Evolutionary conservation across 1,140 invertebrate genomes (phyloP).

Genomic region (Drosophila chauvacae): DNA sequence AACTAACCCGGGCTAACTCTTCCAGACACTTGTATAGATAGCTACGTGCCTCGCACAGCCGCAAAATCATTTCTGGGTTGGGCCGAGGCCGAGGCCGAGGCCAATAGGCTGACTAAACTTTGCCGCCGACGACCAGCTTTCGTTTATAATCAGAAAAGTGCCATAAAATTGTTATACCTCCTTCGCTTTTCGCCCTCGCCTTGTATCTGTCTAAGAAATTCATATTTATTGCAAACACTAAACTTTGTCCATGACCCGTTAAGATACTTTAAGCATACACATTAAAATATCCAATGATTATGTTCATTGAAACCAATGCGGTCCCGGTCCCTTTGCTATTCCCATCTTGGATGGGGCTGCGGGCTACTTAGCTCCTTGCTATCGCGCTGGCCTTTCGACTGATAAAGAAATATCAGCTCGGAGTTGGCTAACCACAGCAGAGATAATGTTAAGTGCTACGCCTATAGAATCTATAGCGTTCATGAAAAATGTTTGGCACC

Average conservation of each 20-base stretch:
- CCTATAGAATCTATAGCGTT: conserved; percentile 8
- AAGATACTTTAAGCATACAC: conserved; percentile 39
- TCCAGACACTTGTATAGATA: conserved; percentile 39
- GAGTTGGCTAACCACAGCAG: conserved; percentile 32
- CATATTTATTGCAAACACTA: conserved; percentile 44
- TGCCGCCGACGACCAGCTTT: conserved; percentile 35
- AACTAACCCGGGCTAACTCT: conserved; percentile 19
- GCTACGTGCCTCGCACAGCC: conserved; percentile 14
- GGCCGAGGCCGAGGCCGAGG: conserved; percentile 22
- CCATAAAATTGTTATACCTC: conserved; percentile 46
- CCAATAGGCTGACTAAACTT: conserved; percentile 33
- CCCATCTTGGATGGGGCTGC: conserved; percentile 27
- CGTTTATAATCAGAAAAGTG: conserved; percentile 73
- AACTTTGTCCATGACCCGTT: conserved; percentile 73
- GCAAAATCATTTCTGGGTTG: conserved; percentile 38
- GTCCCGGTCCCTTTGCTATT: conserved; percentile 6
- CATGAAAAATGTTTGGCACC: conserved; percentile 29
- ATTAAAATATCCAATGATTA: conserved; percentile 17
- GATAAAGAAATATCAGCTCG: conserved; percentile 50
- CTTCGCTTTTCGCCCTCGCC: conserved; percentile 7
- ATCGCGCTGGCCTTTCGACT: conserved; percentile 18
- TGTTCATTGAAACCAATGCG: conserved; percentile 38
- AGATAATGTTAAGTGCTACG: conserved; percentile 52
- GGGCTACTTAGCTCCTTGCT: conserved; percentile 11
- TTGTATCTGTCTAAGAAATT: conserved; percentile 27